Conservation (phyloP, 2,888 invertebrate species). For the Rotaria magnacalcarata region DNA sequence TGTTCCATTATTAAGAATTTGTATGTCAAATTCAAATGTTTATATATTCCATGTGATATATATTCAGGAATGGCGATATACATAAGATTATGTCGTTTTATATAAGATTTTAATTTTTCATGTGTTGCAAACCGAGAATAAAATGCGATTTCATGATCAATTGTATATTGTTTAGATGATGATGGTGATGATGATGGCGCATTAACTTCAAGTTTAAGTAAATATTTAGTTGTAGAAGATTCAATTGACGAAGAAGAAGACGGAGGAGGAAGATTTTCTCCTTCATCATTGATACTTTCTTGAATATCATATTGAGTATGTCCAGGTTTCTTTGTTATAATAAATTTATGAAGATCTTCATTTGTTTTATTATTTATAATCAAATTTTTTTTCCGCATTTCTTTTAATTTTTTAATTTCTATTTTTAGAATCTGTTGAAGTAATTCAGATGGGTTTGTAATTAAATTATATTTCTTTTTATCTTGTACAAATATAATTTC, state of each 20-base stretch:
- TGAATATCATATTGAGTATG: neutral
- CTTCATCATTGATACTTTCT: neutral
- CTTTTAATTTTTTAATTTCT: conserved; percentile 27
- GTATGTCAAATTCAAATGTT: conserved; percentile 22
- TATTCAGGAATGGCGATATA: conserved; percentile 21
- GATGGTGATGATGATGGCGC: neutral
- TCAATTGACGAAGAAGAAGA: neutral
- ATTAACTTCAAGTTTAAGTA: conserved; percentile 18
- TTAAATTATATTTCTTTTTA: neutral
- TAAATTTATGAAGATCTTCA: conserved; percentile 18
- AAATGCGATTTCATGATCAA: conserved; percentile 21
- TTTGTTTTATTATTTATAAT: neutral
- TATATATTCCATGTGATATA: neutral
- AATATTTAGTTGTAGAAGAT: conserved; percentile 14
- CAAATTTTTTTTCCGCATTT: neutral
- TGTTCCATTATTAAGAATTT: conserved; percentile 37
- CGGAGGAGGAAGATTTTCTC: neutral
- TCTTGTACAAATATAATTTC: conserved; percentile 28
- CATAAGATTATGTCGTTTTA: conserved; percentile 9
- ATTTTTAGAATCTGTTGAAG: conserved; percentile 17
- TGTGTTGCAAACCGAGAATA: conserved; percentile 29
- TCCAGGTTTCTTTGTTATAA: conserved; percentile 1
- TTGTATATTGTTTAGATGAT: neutral
- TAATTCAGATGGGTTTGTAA: neutral
- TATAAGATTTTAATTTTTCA: conserved; percentile 9